Evolutionary conservation across 2,113 vertebrate genomes (phyloP).

Genomic region (Paraplagusia blochii): DNA sequence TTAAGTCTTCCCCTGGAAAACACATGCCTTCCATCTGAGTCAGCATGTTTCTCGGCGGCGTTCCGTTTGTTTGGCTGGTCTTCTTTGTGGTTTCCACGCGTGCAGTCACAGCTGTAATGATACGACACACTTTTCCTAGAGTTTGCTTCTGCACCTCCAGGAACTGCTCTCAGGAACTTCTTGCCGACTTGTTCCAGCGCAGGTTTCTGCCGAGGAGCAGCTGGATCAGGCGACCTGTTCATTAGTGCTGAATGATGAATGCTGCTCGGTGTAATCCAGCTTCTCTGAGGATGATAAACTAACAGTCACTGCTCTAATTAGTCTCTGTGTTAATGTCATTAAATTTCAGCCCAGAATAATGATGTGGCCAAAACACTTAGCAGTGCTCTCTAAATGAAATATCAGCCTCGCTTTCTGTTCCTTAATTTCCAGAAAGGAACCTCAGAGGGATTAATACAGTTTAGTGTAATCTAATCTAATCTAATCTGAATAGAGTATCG

Average conservation of each 20-base stretch:
- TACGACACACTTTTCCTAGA: constrained; percentile 28
- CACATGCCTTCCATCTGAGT: constrained; percentile 6
- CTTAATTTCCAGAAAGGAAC: no score
- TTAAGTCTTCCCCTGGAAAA: background rate
- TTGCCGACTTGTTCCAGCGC: background rate
- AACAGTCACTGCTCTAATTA: background rate
- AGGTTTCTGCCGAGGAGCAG: no score
- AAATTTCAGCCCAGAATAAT: background rate
- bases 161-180: constrained; percentile 6
- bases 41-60: constrained; percentile 1
- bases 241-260: background rate
- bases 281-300: no score
- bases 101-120: constrained; percentile 11
- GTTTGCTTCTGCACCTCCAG: constrained; percentile 25
- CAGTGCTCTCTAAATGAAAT: background rate
- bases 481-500: no score
- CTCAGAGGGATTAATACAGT: no score
- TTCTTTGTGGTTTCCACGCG: background rate
- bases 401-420: no score
- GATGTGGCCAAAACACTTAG: background rate
- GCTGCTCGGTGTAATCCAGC: background rate
- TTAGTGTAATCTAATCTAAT: no score
- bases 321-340: background rate
- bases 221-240: no score
- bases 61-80: background rate